These are phyloP conservation scores for Saturnia pavonia DNA, from an alignment of 2,888 invertebrate genomes.

Conservation along the genomic window DNA sequence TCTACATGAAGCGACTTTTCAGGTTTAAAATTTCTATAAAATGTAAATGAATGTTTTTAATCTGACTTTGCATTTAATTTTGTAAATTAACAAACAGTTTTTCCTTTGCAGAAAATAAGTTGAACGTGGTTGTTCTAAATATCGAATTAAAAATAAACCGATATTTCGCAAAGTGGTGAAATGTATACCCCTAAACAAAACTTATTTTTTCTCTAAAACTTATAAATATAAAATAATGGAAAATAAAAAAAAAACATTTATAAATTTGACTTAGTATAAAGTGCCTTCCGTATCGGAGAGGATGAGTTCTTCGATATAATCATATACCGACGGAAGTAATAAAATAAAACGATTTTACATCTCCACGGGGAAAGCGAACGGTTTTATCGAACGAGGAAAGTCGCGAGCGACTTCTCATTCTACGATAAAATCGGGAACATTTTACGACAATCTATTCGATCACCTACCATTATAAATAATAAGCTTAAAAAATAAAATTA, in stretches of 20 bases:
- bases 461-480: slow-evolving; percentile 77
- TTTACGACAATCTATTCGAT: slow-evolving; percentile 81
- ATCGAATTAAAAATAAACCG: no score
- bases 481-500: slow-evolving; percentile 69
- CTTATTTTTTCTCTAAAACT: neutral
- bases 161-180: no score
- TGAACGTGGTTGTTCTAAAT: no score
- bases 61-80: no score
- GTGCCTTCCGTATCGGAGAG: slow-evolving; percentile 57
- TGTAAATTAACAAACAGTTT: no score
- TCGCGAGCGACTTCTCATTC: slow-evolving; percentile 79
- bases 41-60: neutral
- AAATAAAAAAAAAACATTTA: slow-evolving; percentile 23
- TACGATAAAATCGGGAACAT: slow-evolving; percentile 79
- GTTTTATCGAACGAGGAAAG: slow-evolving; percentile 80
- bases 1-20: no score
- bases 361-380: slow-evolving; percentile 76
- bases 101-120: no score
- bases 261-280: slow-evolving; percentile 51
- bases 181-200: neutral
- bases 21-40: no score
- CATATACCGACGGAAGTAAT: slow-evolving; percentile 79
- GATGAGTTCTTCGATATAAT: slow-evolving; percentile 68
- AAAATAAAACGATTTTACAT: slow-evolving; percentile 82
- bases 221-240: neutral